Conservation (phyloP, 2,888 invertebrate genomes). For the Cephalotes varians region DNA sequence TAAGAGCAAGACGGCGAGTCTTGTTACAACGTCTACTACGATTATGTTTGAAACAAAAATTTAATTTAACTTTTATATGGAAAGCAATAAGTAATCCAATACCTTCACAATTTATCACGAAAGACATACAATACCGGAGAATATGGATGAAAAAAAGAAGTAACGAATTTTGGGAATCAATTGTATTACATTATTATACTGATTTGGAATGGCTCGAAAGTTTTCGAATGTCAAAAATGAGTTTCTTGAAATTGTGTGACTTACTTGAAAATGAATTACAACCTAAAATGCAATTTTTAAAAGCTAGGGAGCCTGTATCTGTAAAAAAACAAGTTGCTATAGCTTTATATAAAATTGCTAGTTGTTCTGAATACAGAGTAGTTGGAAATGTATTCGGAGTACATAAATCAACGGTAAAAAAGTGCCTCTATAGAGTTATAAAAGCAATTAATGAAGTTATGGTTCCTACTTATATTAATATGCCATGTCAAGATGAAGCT, state of each 20-base stretch:
- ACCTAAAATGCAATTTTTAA: constrained; percentile 31
- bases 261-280: constrained; percentile 21
- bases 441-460: constrained; percentile 74
- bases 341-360: constrained; percentile 67
- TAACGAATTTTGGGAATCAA: constrained; percentile 19
- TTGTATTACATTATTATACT: constrained; percentile 37
- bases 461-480: constrained; percentile 66
- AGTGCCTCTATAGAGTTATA: constrained; percentile 72
- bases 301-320: constrained; percentile 49
- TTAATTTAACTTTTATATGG: constrained; percentile 23
- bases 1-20: background rate
- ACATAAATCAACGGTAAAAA: constrained; percentile 69
- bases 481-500: constrained; percentile 75
- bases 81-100: constrained; percentile 5
- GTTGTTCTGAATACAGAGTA: constrained; percentile 68
- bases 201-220: constrained; percentile 48
- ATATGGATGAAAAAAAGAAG: constrained; percentile 27
- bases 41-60: constrained; percentile 24
- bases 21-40: constrained; percentile 11
- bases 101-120: constrained; percentile 5
- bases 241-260: constrained; percentile 32
- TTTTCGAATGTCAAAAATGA: constrained; percentile 42
- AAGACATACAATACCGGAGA: constrained; percentile 20
- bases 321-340: constrained; percentile 69
- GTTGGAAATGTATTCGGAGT: constrained; percentile 70